Evolutionary conservation across 1,140 invertebrate genomes (phyloP).

Genomic region (Hylaeus volcanicus): DNA sequence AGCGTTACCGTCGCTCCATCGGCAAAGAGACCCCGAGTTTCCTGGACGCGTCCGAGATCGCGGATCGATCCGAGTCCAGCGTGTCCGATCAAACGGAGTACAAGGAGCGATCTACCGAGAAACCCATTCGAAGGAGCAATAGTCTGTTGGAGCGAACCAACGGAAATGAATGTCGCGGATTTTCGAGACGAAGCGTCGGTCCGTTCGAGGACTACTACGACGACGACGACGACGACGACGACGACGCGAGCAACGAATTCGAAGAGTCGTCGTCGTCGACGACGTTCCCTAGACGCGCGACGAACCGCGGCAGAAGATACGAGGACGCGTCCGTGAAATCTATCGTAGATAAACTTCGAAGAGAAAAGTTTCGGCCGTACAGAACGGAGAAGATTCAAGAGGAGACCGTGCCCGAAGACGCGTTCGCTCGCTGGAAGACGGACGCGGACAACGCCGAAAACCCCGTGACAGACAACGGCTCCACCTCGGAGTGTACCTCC

Average conservation of each 20-base stretch:
- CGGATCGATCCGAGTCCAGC: constrained; percentile 33
- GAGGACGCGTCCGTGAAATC: constrained; percentile 51
- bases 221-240: constrained; percentile 20
- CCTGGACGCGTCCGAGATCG: constrained; percentile 18
- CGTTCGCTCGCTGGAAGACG: neutral
- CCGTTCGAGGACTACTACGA: neutral
- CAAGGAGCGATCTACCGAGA: constrained; percentile 58
- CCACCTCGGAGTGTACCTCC: constrained; percentile 60
- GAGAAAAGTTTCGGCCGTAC: constrained; percentile 61
- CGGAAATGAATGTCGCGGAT: neutral
- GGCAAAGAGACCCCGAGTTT: constrained; percentile 38
- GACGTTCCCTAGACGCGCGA: constrained; percentile 61
- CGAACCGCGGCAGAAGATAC: constrained; percentile 65
- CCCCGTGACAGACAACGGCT: constrained; percentile 31
- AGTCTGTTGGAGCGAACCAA: constrained; percentile 69
- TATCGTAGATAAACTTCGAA: constrained; percentile 27
- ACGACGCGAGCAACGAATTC: constrained; percentile 22
- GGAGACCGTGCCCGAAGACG: constrained; percentile 58
- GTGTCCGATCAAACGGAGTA: constrained; percentile 64
- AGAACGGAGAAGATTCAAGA: constrained; percentile 76
- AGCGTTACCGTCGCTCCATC: constrained; percentile 48
- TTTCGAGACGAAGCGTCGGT: too few relatives aligned
- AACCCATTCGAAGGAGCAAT: constrained; percentile 59
- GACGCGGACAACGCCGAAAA: constrained; percentile 16
- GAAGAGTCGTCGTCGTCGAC: constrained; percentile 37